phyloP scores from a whole-genome alignment of 2,113 vertebrate species.

The Laticauda colubrina region DNA sequence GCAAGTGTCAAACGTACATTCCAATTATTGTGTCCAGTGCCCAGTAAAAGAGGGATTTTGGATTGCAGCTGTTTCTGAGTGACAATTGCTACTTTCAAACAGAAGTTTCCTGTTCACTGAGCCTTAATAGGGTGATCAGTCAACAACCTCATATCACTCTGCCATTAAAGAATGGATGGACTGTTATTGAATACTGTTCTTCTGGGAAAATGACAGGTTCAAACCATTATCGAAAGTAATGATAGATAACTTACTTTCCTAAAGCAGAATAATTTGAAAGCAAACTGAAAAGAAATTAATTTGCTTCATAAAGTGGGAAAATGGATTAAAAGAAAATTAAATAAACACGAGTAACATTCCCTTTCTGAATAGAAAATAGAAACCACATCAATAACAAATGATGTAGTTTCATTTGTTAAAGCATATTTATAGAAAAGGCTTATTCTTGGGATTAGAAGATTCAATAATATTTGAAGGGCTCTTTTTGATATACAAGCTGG shows the following conservation, averaged over 20 bases:
- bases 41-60: neutral
- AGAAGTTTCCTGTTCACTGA: neutral
- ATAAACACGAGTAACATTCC: neutral
- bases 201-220: neutral
- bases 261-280: constrained; percentile 22
- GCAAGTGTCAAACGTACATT: neutral
- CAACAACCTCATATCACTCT: neutral
- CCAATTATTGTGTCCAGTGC: neutral
- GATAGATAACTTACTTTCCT: neutral
- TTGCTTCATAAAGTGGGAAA: neutral
- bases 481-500: neutral
- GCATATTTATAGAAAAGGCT: constrained; percentile 5
- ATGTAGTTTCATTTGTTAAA: constrained; percentile 6
- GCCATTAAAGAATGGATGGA: neutral
- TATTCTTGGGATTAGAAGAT: neutral
- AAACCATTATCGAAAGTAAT: neutral
- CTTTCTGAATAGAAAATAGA: neutral
- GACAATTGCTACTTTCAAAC: neutral
- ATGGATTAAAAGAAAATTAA: neutral
- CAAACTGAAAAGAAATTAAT: constrained; percentile 15
- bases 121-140: neutral
- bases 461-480: neutral
- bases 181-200: neutral
- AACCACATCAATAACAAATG: neutral
- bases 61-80: neutral